These are phyloP conservation scores for Anthopleura xanthogrammica DNA, from an alignment of 92 coral and sea anemone genomes.

Conservation along the genomic window DNA sequence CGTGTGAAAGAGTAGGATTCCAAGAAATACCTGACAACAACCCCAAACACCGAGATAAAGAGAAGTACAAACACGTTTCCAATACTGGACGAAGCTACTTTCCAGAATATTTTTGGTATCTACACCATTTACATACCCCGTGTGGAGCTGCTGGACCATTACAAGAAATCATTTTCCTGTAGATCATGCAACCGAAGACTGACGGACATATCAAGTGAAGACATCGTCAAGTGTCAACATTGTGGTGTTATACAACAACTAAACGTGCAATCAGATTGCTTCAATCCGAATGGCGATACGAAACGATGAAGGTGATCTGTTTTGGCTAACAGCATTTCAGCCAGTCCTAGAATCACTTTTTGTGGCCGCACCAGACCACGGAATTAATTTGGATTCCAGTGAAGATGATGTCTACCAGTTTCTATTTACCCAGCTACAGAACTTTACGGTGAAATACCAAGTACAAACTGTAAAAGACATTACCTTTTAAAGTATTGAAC, in stretches of 20 bases:
- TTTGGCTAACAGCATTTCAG: conserved; percentile 41
- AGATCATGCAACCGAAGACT: not conserved
- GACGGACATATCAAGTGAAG: not conserved
- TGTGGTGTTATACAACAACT: not conserved
- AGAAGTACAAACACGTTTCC: too few relatives aligned
- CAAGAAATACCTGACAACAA: not conserved
- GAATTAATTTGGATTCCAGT: conserved; percentile 15
- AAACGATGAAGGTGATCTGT: conserved; percentile 12
- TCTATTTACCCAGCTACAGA: conserved; percentile 15
- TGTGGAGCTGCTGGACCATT: not conserved
- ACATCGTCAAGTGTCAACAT: not conserved
- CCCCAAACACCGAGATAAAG: not conserved
- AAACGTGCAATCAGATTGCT: not conserved
- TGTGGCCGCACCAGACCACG: not conserved
- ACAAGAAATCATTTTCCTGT: not conserved
- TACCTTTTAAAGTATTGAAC: not conserved
- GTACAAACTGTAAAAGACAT: conserved; percentile 25
- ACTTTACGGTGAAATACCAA: conserved; percentile 24
- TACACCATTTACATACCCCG: not conserved
- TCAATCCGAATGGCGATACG: conserved; percentile 30
- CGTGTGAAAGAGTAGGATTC: not conserved
- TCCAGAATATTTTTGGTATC: not conserved
- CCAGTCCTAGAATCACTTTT: conserved; percentile 23
- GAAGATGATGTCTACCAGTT: conserved; percentile 25
- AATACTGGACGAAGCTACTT: not conserved